phyloP scores from a whole-genome alignment of 2,113 vertebrate species.

The Gopherus flavomarginatus region DNA sequence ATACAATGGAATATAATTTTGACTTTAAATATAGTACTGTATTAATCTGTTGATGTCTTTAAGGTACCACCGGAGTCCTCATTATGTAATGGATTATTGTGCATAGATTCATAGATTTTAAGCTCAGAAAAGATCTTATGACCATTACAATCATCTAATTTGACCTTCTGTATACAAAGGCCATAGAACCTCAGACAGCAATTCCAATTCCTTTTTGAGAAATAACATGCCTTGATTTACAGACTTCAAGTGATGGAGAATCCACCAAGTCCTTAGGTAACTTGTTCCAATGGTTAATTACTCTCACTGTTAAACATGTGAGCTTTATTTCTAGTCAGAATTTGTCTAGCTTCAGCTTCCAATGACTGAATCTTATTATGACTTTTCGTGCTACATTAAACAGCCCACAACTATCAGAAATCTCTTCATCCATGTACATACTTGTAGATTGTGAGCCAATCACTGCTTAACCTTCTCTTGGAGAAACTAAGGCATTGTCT shows the following conservation, averaged over 20 bases:
- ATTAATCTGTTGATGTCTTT: too few species aligned
- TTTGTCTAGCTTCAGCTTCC: background rate
- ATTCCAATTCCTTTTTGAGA: background rate
- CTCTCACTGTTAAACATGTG: background rate
- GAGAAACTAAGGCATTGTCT: background rate
- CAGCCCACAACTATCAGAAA: background rate
- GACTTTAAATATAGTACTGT: background rate
- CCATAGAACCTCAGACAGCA: too few species aligned
- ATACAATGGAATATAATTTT: background rate
- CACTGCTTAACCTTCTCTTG: background rate
- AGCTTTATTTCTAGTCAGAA: background rate
- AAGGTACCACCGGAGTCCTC: too few species aligned
- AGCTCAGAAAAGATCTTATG: too few species aligned
- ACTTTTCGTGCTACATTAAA: background rate
- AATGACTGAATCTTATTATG: background rate
- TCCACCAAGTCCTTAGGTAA: background rate
- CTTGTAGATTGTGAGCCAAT: background rate
- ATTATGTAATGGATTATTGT: background rate
- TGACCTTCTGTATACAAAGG: too few species aligned
- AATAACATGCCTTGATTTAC: background rate
- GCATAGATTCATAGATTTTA: too few species aligned
- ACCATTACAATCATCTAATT: too few species aligned
- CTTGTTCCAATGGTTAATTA: background rate
- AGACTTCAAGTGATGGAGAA: background rate
- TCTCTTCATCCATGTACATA: background rate